phyloP scores from a whole-genome alignment of 2,888 invertebrate genomes.

The Chrysopilus asiliformis region DNA sequence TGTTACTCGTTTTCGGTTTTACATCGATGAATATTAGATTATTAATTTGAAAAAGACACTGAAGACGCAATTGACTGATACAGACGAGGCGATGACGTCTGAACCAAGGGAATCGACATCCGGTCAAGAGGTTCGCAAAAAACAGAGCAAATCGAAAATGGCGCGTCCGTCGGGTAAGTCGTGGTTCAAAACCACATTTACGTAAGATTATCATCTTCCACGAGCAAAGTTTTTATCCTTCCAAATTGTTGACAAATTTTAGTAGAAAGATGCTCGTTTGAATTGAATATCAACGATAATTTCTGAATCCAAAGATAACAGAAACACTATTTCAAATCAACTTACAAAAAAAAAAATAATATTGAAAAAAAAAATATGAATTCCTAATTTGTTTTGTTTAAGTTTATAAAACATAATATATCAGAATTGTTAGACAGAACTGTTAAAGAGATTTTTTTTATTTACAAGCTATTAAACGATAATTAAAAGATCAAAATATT shows the following conservation, averaged over 20 bases:
- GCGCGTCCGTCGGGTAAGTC: constrained; percentile 24
- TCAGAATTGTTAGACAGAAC: no score
- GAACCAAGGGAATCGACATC: constrained; percentile 48
- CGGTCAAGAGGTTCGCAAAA: constrained; percentile 30
- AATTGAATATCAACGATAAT: no score
- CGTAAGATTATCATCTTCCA: no score
- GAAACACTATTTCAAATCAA: not conserved
- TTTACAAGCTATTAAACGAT: no score
- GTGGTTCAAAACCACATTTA: constrained; percentile 20
- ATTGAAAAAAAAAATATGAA: not conserved
- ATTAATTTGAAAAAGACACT: constrained; percentile 76
- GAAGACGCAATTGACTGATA: constrained; percentile 65
- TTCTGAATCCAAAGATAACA: constrained; percentile 5
- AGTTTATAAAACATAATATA: no score
- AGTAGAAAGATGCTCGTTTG: no score
- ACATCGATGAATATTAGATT: constrained; percentile 42
- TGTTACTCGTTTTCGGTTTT: constrained; percentile 4
- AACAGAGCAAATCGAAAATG: constrained; percentile 30
- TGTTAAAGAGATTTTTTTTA: no score
- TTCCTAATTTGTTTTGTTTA: no score
- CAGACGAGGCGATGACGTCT: constrained; percentile 73
- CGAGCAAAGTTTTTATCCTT: no score
- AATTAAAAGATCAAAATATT: not conserved
- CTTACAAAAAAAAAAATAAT: constrained; percentile 1
- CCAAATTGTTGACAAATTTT: no score